phyloP scores from a whole-genome alignment of 2,888 invertebrate genomes.

The Pachymerium ferrugineum region DNA sequence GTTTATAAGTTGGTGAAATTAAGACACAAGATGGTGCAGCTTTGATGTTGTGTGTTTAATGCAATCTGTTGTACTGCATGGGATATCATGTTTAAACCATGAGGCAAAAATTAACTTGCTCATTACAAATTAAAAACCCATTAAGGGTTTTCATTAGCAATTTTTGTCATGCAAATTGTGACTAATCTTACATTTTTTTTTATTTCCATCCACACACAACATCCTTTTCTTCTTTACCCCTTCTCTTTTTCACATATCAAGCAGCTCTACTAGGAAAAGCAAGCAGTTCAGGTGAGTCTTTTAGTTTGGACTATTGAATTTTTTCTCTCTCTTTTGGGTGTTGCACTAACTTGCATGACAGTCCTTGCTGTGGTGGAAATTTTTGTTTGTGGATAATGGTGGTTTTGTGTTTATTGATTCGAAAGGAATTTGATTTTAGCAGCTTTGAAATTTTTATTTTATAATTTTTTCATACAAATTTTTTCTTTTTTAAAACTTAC shows the following conservation, averaged over 20 bases:
- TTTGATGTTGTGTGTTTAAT: not conserved
- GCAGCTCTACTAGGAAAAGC: conserved; percentile 31
- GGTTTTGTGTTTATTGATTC: too few species aligned
- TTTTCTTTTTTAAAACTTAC: too few species aligned
- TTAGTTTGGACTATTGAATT: too few species aligned
- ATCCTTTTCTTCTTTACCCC: not conserved
- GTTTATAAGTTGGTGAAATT: not conserved
- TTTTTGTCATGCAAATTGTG: not conserved
- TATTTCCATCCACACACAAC: not conserved
- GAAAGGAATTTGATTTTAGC: too few species aligned
- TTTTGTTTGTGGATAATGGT: too few species aligned
- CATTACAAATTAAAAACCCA: not conserved
- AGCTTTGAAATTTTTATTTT: not conserved
- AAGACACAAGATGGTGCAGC: not conserved
- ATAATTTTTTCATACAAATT: not conserved
- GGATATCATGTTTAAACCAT: not conserved
- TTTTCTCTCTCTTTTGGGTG: too few species aligned
- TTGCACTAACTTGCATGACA: too few species aligned
- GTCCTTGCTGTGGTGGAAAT: too few species aligned
- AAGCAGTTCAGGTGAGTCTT: conserved; percentile 27
- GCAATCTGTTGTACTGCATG: not conserved
- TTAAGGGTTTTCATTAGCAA: not conserved
- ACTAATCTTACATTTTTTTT: conserved; percentile 2
- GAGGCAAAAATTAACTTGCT: not conserved
- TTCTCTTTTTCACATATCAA: not conserved